Evolutionary conservation across 2,797 vertebrate genomes (phyloP), one percentile per base, ranked within the genome.

Genomic region (Melanogrammus aeglefinus): DNA sequence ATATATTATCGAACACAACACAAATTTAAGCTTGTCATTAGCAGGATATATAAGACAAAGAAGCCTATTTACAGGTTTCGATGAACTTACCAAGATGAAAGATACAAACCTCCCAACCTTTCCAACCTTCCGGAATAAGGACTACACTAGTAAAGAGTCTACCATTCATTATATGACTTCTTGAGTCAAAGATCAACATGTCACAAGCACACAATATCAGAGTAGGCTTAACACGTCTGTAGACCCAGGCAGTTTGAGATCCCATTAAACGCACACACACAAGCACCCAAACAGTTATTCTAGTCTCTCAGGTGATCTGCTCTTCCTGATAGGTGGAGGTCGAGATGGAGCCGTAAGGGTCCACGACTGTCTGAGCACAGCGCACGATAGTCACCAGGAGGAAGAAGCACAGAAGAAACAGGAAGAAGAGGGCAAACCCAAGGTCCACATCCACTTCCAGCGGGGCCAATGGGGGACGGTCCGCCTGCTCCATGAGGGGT

Each of bases 241-340:
- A 57, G 51, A 57, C 7, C 57, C n/a, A 27, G n/a, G 24, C 63
- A 69, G 63, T 69, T 69, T 69, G 24, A 69, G 57, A 63, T 16
- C 47, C 47, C 47, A 51, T 51, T 51, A 51, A 51, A 51, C 35
- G 24, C 35, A 38, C 72, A 73, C 57, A 63, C 51, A n/a, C 21
- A n/a, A 21, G 10, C 57, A 63, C n/a, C 6, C 57, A 63, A 21
- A 63, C 72, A 73, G 33, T 38, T 24, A 36, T 73, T 73, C 21
- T 73, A 73, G 31, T 57, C 31, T 33, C 77, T 93, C 87, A 93
- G 81, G 85, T 94, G 79, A 95, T 95, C 88, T 95, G 94, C 86
- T 95, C 94, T 85, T 95, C 94, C 83, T 95, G 93, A 84, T 95
- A 95, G 74, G 94, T 94, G 76, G 95, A 95, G 81, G 93, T 95